Conservation (phyloP, 1,140 invertebrate genomes). For the Sarcophaga peregrina region DNA sequence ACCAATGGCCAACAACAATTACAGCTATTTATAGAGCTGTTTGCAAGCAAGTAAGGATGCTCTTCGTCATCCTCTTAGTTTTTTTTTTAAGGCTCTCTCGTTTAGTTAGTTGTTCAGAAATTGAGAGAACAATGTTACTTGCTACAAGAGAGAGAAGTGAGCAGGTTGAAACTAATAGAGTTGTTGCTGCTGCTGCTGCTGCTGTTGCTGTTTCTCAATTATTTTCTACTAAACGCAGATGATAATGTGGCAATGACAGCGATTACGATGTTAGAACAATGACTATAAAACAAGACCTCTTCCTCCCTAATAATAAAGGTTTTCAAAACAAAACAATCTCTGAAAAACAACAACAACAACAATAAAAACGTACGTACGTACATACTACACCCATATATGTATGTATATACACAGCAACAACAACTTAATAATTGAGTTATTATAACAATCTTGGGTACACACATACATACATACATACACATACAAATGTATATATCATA, state of each 20-base stretch:
- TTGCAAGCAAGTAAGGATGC: background rate
- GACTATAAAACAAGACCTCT: slow-evolving; percentile 48
- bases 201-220: slow-evolving; percentile 45
- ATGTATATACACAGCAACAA: background rate
- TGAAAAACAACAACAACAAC: too few relatives aligned
- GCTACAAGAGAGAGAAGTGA: too few relatives aligned
- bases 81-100: background rate
- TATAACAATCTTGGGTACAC: background rate
- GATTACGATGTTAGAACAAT: slow-evolving; percentile 63
- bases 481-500: too few relatives aligned
- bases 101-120: background rate
- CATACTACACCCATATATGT: too few relatives aligned
- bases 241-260: slow-evolving; percentile 63
- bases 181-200: slow-evolving; percentile 5
- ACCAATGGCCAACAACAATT: slow-evolving; percentile 52
- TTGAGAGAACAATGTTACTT: slow-evolving; percentile 45
- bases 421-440: slow-evolving; percentile 17
- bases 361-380: too few relatives aligned
- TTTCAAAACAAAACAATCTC: too few relatives aligned
- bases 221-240: slow-evolving; percentile 45
- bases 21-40: background rate
- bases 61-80: background rate
- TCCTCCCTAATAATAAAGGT: background rate
- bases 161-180: background rate
- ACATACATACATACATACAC: too few relatives aligned